These are phyloP conservation scores for Macropis europaea DNA, from an alignment of 2,888 invertebrate genomes.

Conservation along the genomic window DNA sequence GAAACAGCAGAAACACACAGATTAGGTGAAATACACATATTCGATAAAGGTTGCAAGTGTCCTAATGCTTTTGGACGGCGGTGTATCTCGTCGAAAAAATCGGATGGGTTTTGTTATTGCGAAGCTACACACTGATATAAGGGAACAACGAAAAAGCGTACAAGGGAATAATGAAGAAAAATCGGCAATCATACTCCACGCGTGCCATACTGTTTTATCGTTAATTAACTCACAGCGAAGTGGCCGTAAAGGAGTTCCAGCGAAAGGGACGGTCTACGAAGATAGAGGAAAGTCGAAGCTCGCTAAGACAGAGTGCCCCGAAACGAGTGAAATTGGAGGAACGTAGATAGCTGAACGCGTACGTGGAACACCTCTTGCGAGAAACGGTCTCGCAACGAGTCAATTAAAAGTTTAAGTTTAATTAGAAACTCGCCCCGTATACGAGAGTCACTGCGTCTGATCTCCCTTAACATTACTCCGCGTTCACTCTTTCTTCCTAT, in stretches of 20 bases:
- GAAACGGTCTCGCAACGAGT: slow-evolving; percentile 76
- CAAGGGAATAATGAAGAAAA: too few relatives aligned
- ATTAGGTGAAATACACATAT: too few relatives aligned
- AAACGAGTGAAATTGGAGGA: slow-evolving; percentile 34
- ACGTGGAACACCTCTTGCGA: slow-evolving; percentile 64
- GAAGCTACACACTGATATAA: too few relatives aligned
- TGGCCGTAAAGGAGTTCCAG: slow-evolving; percentile 15
- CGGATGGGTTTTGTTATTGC: too few relatives aligned
- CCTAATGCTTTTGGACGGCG: too few relatives aligned
- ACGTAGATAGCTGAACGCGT: slow-evolving; percentile 34
- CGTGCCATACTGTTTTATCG: not conserved
- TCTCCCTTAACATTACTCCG: slow-evolving; percentile 21
- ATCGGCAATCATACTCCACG: not conserved
- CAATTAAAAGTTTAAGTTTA: slow-evolving; percentile 80
- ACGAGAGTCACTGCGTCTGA: slow-evolving; percentile 24
- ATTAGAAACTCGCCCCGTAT: slow-evolving; percentile 75
- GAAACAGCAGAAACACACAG: too few relatives aligned
- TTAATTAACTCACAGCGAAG: slow-evolving; percentile 25
- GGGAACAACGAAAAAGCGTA: too few relatives aligned
- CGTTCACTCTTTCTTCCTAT: slow-evolving; percentile 1
- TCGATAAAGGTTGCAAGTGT: too few relatives aligned
- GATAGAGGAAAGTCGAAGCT: not conserved
- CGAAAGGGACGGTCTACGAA: not conserved
- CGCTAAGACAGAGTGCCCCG: not conserved
- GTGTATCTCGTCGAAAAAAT: too few relatives aligned